Conservation (phyloP, 2,888 invertebrate species). For the Xanthorhoe spadicearia region DNA sequence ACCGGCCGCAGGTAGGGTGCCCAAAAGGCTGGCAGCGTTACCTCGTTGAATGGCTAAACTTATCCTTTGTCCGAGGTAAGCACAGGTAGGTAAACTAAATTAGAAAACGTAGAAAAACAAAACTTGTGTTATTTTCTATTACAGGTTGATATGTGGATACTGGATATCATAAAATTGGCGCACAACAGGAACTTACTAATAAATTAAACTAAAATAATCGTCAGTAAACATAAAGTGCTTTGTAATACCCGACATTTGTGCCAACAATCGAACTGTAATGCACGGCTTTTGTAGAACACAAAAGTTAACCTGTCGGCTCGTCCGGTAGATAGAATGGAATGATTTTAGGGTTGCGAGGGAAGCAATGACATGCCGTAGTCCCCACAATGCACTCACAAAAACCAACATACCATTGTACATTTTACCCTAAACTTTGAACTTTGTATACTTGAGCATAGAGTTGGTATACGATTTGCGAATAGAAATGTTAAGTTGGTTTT, state of each 20-base stretch:
- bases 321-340: constrained; percentile 76
- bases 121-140: too few species aligned
- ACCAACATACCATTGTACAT: constrained; percentile 47
- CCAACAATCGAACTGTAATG: constrained; percentile 81
- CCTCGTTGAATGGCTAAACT: too few species aligned
- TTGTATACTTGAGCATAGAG: constrained; percentile 41
- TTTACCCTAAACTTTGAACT: constrained; percentile 38
- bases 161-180: constrained; percentile 17
- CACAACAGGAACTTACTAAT: constrained; percentile 56
- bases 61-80: too few species aligned
- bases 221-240: constrained; percentile 73
- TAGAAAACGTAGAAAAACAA: too few species aligned
- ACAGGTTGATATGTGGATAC: not conserved
- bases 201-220: constrained; percentile 62
- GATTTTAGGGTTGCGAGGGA: constrained; percentile 83
- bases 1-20: too few species aligned
- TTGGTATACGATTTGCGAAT: constrained; percentile 13
- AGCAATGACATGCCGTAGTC: constrained; percentile 80
- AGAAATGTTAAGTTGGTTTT: constrained; percentile 46
- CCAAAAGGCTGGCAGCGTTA: too few species aligned
- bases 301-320: constrained; percentile 83
- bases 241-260: constrained; percentile 82
- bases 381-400: constrained; percentile 70
- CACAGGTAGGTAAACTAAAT: too few species aligned
- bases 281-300: constrained; percentile 79